Conservation (phyloP, 2,113 vertebrate species). For the Apteryx mantelli region DNA sequence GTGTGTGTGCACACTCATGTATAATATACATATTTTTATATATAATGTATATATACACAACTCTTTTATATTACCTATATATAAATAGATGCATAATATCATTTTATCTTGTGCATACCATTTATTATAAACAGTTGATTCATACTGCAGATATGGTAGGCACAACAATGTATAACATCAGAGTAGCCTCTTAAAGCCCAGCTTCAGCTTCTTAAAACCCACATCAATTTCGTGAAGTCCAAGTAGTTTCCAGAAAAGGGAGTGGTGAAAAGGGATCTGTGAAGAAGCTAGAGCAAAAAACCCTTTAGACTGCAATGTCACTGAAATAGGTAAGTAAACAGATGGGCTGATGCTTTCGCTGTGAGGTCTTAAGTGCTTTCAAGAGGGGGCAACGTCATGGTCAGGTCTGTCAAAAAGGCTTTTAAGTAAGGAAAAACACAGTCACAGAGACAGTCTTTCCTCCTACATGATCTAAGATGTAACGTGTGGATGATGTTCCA, state of each 20-base stretch:
- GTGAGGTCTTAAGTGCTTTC: background rate
- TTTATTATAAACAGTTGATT: background rate
- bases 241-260: background rate
- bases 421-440: background rate
- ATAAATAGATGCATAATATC: background rate
- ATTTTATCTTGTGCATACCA: background rate
- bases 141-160: background rate
- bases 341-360: fast-evolving
- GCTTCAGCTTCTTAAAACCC: background rate
- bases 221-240: background rate
- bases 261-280: background rate
- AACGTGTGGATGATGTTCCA: background rate
- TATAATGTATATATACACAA: background rate
- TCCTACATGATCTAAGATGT: background rate
- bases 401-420: background rate
- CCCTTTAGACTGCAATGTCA: background rate
- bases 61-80: background rate
- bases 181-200: background rate
- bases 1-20: background rate
- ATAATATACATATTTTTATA: background rate
- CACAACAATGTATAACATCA: background rate
- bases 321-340: background rate
- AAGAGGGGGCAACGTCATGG: background rate
- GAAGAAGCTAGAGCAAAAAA: background rate
- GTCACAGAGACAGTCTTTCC: background rate